Percentiles rank a stretch among this genome's conserved stretches.
Evolutionary conservation across 2,888 invertebrate species (phyloP).

Genomic region (Barypeithes pellucidus): DNA sequence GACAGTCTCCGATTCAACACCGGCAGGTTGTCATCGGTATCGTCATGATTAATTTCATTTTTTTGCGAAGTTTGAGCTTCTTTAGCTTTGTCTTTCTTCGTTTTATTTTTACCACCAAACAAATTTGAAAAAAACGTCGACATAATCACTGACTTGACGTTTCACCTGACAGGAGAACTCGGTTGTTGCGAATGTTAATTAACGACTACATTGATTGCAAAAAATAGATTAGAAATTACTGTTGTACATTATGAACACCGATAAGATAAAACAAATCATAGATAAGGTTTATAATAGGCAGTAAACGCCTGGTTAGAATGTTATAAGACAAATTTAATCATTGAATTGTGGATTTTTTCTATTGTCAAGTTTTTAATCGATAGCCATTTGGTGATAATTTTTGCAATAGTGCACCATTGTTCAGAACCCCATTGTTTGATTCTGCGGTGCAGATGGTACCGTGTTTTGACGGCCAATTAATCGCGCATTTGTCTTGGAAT

Average conservation of each 20-base stretch:
- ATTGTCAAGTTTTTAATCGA: background rate
- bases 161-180: slow-evolving; percentile 6
- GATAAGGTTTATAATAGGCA: slow-evolving; percentile 45
- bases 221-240: slow-evolving; percentile 46
- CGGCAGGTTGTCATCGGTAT: slow-evolving; percentile 46
- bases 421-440: background rate
- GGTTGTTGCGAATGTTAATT: slow-evolving; percentile 20
- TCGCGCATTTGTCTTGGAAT: background rate
- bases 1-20: slow-evolving; percentile 58
- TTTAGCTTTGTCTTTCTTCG: slow-evolving; percentile 44
- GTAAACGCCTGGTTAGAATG: slow-evolving; percentile 31
- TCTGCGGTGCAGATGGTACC: background rate
- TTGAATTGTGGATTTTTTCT: background rate
- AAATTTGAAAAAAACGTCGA: slow-evolving; percentile 57
- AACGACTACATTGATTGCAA: slow-evolving; percentile 48
- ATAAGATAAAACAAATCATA: slow-evolving; percentile 52
- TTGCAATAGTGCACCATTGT: background rate
- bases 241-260: slow-evolving; percentile 37
- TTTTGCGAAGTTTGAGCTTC: slow-evolving; percentile 18
- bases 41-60: slow-evolving; percentile 30
- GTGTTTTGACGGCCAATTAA: background rate
- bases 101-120: slow-evolving; percentile 55
- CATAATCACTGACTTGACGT: slow-evolving; percentile 47
- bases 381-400: background rate
- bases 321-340: slow-evolving; percentile 8